These are phyloP conservation scores for Tanytarsus gracilentus DNA, from an alignment of 2,888 invertebrate genomes.

Conservation along the genomic window DNA sequence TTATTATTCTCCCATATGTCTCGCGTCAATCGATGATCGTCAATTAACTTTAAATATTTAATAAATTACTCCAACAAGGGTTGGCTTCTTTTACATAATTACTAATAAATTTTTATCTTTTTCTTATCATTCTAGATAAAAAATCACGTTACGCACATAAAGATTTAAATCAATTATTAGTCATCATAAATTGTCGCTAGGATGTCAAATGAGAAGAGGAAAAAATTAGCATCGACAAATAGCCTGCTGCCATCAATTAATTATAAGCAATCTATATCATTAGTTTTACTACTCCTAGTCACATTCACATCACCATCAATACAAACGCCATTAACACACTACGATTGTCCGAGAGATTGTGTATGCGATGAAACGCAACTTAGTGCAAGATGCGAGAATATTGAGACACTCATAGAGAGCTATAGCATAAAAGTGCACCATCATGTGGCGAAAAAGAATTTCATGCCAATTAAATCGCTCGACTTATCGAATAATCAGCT, in stretches of 20 bases:
- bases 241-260: conserved; percentile 14
- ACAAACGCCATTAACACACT: background rate
- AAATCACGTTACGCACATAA: too few species aligned
- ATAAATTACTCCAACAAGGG: too few species aligned
- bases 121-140: too few species aligned
- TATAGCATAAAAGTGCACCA: background rate
- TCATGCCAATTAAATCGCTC: conserved; percentile 42
- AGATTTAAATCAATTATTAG: too few species aligned
- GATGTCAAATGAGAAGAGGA: background rate
- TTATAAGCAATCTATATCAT: conserved; percentile 15
- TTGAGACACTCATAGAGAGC: conserved; percentile 34
- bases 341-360: conserved; percentile 11
- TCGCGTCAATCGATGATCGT: too few species aligned
- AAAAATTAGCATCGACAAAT: background rate
- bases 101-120: too few species aligned
- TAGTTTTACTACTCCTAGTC: conserved; percentile 23
- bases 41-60: too few species aligned
- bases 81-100: too few species aligned
- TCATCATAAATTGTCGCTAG: too few species aligned
- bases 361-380: conserved; percentile 6
- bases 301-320: conserved; percentile 8
- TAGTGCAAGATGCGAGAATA: conserved; percentile 39
- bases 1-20: too few species aligned
- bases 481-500: conserved; percentile 57
- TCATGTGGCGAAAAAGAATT: background rate